A percentile compares a stretch with the other conserved stretches of the same genome.
Conservation (phyloP, 2,888 invertebrate species). For the Panzeria rudis region DNA sequence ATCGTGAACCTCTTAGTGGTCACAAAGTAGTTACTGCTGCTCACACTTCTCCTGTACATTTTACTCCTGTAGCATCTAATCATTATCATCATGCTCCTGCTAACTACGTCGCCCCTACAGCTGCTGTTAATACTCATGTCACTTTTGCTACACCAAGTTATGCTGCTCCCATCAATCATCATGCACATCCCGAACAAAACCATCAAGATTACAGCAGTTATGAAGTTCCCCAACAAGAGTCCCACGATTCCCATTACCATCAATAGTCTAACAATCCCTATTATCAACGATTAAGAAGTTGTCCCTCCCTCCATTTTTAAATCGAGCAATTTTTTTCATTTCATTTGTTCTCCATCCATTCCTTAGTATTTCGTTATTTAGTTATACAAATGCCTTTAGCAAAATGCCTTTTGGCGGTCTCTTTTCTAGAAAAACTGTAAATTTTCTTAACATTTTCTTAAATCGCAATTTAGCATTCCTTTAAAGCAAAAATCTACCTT, state of each 20-base stretch:
- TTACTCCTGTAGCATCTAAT: constrained; percentile 71
- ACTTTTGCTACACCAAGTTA: constrained; percentile 60
- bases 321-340: background rate
- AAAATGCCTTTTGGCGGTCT: too few relatives aligned
- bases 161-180: constrained; percentile 73
- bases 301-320: background rate
- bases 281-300: constrained; percentile 56
- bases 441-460: too few relatives aligned
- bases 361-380: constrained; percentile 39
- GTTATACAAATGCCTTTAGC: too few relatives aligned
- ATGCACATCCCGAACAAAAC: constrained; percentile 70
- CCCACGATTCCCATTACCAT: constrained; percentile 78
- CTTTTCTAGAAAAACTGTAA: too few relatives aligned
- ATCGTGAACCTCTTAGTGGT: constrained; percentile 78
- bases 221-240: constrained; percentile 75
- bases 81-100: constrained; percentile 63
- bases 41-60: constrained; percentile 58
- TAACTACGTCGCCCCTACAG: constrained; percentile 67
- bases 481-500: too few relatives aligned
- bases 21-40: constrained; percentile 75
- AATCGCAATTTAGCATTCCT: too few relatives aligned
- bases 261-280: constrained; percentile 60
- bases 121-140: constrained; percentile 74
- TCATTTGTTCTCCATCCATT: background rate
- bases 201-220: constrained; percentile 73